Percentiles rank a stretch among this genome's conserved stretches.
These are phyloP conservation scores for Trialeurodes vaporariorum DNA, from an alignment of 1,140 invertebrate species.

Conservation along the genomic window DNA sequence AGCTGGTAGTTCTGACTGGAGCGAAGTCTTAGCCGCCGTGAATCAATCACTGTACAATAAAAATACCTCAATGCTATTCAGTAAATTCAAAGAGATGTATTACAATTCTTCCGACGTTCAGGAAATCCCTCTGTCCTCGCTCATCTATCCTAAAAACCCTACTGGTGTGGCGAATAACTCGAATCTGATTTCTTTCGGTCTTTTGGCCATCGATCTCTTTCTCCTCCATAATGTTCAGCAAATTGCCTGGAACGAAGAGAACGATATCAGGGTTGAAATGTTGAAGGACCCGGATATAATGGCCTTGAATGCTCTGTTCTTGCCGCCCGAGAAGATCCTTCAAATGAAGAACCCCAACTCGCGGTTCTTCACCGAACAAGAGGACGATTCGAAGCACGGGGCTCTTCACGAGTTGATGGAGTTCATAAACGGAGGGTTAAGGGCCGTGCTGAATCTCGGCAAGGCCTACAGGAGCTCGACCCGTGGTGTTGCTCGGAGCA, in stretches of 20 bases:
- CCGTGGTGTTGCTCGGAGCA: conserved; percentile 21
- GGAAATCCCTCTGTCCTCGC: conserved; percentile 29
- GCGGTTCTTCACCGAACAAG: conserved; percentile 16
- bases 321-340: conserved; percentile 38
- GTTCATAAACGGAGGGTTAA: conserved; percentile 41
- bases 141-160: conserved; percentile 26
- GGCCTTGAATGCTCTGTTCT: conserved; percentile 42
- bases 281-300: conserved; percentile 41
- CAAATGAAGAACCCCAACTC: conserved; percentile 21
- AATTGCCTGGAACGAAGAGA: conserved; percentile 41
- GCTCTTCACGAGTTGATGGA: conserved; percentile 38
- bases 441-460: conserved; percentile 43
- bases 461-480: conserved; percentile 40
- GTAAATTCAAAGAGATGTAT: conserved; percentile 39
- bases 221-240: conserved; percentile 45
- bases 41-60: conserved; percentile 39
- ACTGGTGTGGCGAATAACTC: conserved; percentile 28
- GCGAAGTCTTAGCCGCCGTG: conserved; percentile 26
- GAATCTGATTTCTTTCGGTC: conserved; percentile 40
- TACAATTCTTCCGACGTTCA: conserved; percentile 27
- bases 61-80: conserved; percentile 36
- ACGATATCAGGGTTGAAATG: conserved; percentile 35
- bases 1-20: conserved; percentile 20
- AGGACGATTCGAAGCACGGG: conserved; percentile 21
- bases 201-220: conserved; percentile 44